These are phyloP conservation scores for Melanaphis sacchari DNA, from an alignment of 1,140 invertebrate genomes.

Conservation along the genomic window DNA sequence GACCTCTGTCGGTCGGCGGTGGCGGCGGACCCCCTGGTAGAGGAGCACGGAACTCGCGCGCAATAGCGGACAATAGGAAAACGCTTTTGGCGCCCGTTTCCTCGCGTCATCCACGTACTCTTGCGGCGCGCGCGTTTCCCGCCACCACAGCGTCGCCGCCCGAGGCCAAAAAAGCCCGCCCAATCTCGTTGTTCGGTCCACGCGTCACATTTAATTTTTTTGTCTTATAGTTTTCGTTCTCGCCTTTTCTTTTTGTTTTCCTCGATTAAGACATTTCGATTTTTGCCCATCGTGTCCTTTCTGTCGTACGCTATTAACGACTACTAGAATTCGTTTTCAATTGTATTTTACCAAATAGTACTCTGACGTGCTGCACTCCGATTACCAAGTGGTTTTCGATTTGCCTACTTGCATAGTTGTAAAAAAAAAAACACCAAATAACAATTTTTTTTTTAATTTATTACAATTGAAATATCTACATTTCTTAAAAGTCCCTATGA, in stretches of 20 bases:
- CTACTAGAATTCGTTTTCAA: background rate
- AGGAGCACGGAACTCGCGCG: background rate
- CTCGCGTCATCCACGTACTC: conserved; percentile 34
- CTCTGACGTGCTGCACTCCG: background rate
- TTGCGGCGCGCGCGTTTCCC: conserved; percentile 8
- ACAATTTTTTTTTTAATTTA: background rate
- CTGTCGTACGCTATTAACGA: background rate
- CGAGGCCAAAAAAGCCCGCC: conserved; percentile 53
- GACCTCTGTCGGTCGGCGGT: conserved; percentile 8
- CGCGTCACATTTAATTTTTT: background rate
- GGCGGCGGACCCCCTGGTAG: background rate
- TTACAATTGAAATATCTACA: background rate
- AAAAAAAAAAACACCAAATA: too few relatives aligned
- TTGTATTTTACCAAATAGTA: background rate
- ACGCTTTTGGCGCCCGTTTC: conserved; percentile 55
- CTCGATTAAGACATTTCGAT: background rate
- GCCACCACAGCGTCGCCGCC: background rate
- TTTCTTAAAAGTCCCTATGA: background rate
- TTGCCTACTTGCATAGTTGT: background rate
- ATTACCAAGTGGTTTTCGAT: background rate
- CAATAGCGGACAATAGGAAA: conserved; percentile 38
- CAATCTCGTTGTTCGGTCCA: background rate
- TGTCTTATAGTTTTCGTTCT: background rate
- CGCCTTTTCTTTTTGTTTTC: background rate
- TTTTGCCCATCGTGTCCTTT: background rate